Evolutionary conservation across 2,113 vertebrate genomes (phyloP), one percentile per base, ranked within the genome.

Genomic region (Panthera leo): DNA sequence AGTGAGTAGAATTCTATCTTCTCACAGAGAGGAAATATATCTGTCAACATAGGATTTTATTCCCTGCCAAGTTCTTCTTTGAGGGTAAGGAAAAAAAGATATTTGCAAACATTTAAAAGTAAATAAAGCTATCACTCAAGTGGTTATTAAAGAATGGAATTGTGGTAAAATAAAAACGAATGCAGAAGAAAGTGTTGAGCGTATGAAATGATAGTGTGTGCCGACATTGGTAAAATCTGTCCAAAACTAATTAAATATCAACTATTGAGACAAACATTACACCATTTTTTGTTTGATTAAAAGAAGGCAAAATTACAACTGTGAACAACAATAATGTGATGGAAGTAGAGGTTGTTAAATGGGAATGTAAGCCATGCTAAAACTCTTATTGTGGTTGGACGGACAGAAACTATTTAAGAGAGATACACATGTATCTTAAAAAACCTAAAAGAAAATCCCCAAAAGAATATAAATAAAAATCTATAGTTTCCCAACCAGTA

Each of bases 81-180:
- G 53, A 85, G 27, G n/a, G 21, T 61, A 92, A 82, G 48, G 11
- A 19, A 48, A 39, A 48, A n/a, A 18, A 63, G 10, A 21, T 88
- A 53, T 61, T 92, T 89, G 42, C n/a, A 75, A 94, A 75, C 15
- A 48, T 63, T 53, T 23, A n/a, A 61, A 75, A 67, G 58, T 67
- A 85, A 61, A 39, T 68, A 65, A 63, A 94, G 23, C 14, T 85
- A 23, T 79, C 29, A 65, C 29, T 87, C 13, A 78, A 90, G 86
- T 71, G 71, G 53, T 76, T 75, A 63, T 27, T 36, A 68, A 68
- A 79, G 23, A 2, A 34, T 95, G 7, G 55, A 53, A 29, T 95
- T 93, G 18, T 45, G 29, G 12, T 34, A 78, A 42, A 97, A 68
- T 55, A 80, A 90, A 97, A 86, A 42, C 45, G 90, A 63, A 93